Evolutionary conservation across 2,113 vertebrate species (phyloP).

Genomic region (Desmodus rotundus): DNA sequence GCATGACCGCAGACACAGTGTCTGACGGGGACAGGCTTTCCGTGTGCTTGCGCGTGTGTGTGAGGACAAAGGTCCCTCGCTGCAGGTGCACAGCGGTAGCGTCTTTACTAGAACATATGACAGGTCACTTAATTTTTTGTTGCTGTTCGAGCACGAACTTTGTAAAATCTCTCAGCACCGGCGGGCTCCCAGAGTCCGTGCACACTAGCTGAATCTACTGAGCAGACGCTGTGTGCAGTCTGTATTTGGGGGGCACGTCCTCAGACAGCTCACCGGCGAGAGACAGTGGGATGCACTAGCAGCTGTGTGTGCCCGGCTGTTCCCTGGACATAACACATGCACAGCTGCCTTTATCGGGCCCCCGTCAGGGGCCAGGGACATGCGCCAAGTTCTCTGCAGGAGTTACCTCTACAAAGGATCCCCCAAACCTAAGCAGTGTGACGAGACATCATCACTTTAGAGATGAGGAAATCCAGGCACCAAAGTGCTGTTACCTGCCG

Average conservation of each 20-base stretch:
- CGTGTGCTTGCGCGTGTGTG: not conserved
- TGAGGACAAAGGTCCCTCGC: not conserved
- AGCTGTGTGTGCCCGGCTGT: not conserved
- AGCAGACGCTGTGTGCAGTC: not conserved
- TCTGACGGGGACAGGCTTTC: not conserved
- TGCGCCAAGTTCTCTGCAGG: not conserved
- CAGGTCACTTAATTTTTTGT: not conserved
- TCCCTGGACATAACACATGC: not conserved
- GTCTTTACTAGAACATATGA: not conserved
- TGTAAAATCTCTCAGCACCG: not conserved
- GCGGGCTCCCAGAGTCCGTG: not conserved
- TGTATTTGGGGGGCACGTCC: not conserved
- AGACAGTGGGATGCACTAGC: not conserved
- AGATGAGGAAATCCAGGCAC: not conserved
- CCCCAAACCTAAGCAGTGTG: not conserved
- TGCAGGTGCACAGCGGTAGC: not conserved
- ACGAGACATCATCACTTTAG: not conserved
- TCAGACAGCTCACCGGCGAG: not conserved
- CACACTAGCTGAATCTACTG: not conserved
- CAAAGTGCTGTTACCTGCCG: not conserved
- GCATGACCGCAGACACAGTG: not conserved
- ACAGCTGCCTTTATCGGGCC: not conserved
- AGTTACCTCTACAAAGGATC: not conserved
- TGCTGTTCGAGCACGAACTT: not conserved
- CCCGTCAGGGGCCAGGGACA: not conserved